A percentile compares a stretch with the other conserved stretches of the same genome.
Conservation (phyloP, 2,797 vertebrate genomes). For the Enteromius paludinosus region DNA sequence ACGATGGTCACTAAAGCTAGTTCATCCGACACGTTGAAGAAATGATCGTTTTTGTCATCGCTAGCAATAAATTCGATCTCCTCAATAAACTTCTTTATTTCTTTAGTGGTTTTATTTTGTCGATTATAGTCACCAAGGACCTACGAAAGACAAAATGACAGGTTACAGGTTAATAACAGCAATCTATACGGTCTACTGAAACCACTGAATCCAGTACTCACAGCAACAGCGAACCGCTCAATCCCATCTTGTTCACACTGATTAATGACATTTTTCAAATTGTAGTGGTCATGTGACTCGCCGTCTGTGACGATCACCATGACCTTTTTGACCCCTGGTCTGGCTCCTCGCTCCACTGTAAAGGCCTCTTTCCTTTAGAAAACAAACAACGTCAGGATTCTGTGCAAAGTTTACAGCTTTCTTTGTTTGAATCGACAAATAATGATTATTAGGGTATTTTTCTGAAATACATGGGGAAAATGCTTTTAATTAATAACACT, state of each 20-base stretch:
- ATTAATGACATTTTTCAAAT: slow-evolving; percentile 77
- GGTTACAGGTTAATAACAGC: neutral
- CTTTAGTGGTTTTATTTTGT: slow-evolving; percentile 85
- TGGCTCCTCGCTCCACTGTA: slow-evolving; percentile 85
- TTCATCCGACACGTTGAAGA: slow-evolving; percentile 97
- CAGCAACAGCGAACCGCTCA: slow-evolving; percentile 93
- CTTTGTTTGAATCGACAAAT: neutral
- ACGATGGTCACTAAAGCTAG: slow-evolving; percentile 88
- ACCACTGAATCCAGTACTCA: slow-evolving; percentile 74
- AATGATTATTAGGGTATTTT: neutral
- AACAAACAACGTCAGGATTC: neutral
- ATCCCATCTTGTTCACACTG: slow-evolving; percentile 85
- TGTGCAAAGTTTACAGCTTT: neutral
- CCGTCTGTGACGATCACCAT: slow-evolving; percentile 98
- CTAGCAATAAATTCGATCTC: slow-evolving; percentile 94
- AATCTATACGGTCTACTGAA: neutral
- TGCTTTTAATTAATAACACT: neutral
- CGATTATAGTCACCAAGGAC: slow-evolving; percentile 95
- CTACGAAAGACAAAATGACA: slow-evolving; percentile 69
- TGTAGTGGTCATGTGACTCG: slow-evolving; percentile 90
- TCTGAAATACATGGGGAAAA: neutral
- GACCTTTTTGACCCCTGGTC: slow-evolving; percentile 90
- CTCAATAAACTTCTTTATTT: slow-evolving; percentile 84
- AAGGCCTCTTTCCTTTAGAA: slow-evolving; percentile 88
- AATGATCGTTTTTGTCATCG: slow-evolving; percentile 86